These are phyloP conservation scores for Latheticus oryzae DNA, from an alignment of 2,888 invertebrate species.

Conservation along the genomic window DNA sequence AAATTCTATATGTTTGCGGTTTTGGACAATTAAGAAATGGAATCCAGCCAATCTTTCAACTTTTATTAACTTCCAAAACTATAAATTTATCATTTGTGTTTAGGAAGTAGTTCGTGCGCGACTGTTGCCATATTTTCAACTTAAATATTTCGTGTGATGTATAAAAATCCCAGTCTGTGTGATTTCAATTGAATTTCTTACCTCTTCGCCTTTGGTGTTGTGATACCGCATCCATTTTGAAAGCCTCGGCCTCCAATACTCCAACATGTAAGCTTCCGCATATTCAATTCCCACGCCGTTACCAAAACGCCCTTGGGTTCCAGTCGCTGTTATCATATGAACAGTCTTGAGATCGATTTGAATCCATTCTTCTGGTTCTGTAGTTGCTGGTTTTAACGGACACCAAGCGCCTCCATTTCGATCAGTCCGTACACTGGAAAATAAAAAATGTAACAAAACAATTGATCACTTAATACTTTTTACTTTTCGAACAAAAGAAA, in stretches of 20 bases:
- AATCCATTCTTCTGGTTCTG: constrained; percentile 81
- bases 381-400: constrained; percentile 84
- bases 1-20: too few species aligned
- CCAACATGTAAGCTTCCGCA: constrained; percentile 85
- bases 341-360: constrained; percentile 83
- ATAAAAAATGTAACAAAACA: constrained; percentile 38
- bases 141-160: too few species aligned
- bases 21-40: too few species aligned
- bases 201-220: constrained; percentile 82
- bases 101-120: too few species aligned
- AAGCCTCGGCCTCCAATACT: constrained; percentile 85
- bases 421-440: constrained; percentile 83
- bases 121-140: too few species aligned
- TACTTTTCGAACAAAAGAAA: constrained; percentile 42
- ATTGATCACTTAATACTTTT: constrained; percentile 50
- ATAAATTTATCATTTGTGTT: too few species aligned
- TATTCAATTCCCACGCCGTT: constrained; percentile 92
- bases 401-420: constrained; percentile 94
- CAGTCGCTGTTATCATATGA: constrained; percentile 86
- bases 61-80: too few species aligned
- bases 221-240: constrained; percentile 87
- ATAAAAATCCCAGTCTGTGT: too few species aligned
- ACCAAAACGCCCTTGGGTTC: constrained; percentile 91
- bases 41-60: too few species aligned
- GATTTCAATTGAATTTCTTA: constrained; percentile 63